Evolutionary conservation across 2,113 vertebrate species (phyloP), one percentile per base, ranked within the genome.

Genomic region (Bos indicus): DNA sequence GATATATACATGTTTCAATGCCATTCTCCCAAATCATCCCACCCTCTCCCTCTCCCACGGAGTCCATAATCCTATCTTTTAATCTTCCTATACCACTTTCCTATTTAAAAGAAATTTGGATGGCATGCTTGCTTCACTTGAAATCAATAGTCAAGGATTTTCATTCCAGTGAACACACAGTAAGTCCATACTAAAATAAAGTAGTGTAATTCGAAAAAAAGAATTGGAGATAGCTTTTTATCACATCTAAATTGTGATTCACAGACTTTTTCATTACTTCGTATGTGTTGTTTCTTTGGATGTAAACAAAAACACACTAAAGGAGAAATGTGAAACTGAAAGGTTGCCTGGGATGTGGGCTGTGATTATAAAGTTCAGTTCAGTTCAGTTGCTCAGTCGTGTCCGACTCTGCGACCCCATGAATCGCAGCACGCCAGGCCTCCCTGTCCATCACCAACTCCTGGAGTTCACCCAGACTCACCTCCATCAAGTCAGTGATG

Each of bases 201-300:
- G 43, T 80, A 87, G 83, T 93, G 54, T 19, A 88, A 36, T 93
- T 93, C 74, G 26, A 96, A 93, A 91, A 51, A 95, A 90, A 92
- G 71, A 64, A 90, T 43, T 62, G 56, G 23, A 84, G 71, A 51
- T 71, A 80, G 30, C 59, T 88, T 85, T 91, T 96, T 89, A 83
- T 33, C 28, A 19, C 46, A 48, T 80, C 30, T 57, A 83, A 82
- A 90, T 62, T 90, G n/a, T 86, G 71, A 71, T n/a, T 95, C 43
- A 82, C 5, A 33, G 60, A 30, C 16, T 71, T 67, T 62, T 74
- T 74, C 40, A 15, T 87, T 82, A 30, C 14, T 88, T 88, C 74
- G 6, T 60, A 16, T 52, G 6, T 87, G 7, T 95, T 91, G 15
- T 91, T 94, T 95, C 33, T 82, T 3, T 94, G n/a, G 30, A 56